phyloP scores from a whole-genome alignment of 1,140 invertebrate species.

The Scaptomyza montana region DNA sequence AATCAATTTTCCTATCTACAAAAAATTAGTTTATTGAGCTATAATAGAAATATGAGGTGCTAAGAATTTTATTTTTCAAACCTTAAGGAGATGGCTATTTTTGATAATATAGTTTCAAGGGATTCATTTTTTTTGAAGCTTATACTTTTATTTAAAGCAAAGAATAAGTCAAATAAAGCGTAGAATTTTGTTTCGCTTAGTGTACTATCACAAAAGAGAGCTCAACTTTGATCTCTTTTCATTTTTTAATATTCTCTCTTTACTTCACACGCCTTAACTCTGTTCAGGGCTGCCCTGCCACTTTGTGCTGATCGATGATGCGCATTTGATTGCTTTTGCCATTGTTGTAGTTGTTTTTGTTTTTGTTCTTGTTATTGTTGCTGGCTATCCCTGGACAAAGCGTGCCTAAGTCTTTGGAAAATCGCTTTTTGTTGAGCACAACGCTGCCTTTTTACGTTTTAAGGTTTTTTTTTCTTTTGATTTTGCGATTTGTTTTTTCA shows the following conservation, averaged over 20 bases:
- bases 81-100: too few species aligned
- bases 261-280: conserved; percentile 3
- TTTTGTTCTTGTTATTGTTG: conserved; percentile 1
- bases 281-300: conserved; percentile 4
- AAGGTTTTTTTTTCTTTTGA: too few species aligned
- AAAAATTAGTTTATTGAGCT: too few species aligned
- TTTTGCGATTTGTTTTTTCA: conserved; percentile 10
- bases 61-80: too few species aligned
- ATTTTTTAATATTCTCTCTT: conserved; percentile 2
- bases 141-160: not conserved
- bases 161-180: not conserved
- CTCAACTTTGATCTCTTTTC: conserved; percentile 2
- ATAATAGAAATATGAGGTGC: too few species aligned
- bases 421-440: conserved; percentile 59
- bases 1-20: too few species aligned
- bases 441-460: conserved; percentile 35
- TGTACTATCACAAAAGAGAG: not conserved
- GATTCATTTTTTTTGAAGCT: too few species aligned
- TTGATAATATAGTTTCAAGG: too few species aligned
- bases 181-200: not conserved
- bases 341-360: conserved; percentile 1
- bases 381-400: conserved; percentile 47
- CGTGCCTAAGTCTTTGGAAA: conserved; percentile 73
- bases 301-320: conserved; percentile 68
- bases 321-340: conserved; percentile 74